Base-by-base conservation (phyloP, 2,888 invertebrate species). In the Onthophagus sagittarius region DNA sequence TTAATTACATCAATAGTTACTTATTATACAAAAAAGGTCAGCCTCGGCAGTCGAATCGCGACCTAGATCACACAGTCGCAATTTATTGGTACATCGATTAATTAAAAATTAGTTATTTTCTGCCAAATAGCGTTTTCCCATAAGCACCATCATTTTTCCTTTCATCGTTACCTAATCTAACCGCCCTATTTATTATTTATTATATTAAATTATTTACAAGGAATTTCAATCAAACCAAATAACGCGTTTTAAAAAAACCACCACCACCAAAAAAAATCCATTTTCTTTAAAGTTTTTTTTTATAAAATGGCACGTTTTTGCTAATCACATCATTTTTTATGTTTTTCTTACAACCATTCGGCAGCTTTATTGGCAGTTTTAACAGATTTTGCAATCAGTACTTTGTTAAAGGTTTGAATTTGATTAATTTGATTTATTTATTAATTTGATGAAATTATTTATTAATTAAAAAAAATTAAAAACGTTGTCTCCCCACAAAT, bases 301-400 rank as follows among this genome's bases (percentile, higher is more conserved):
- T 32, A 53, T 33, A 69, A 69, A 69, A 72, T 72, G 72, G 72
- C 72, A 72, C 72, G 69, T 63, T 71, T 71, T 71, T 64, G 69
- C 64, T 72, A 62, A 64, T 67, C 65, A 72, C 69, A 69, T 69
- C 69, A 69, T 53, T 53, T 53, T n/a, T n/a, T n/a, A n/a, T n/a
- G n/a, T n/a, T n/a, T 53, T 53, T 53, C 23, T 23, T 53, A 53
- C 39, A 53, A 15, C 15, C 64, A 14, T 63, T 71, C 63, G 71
- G 71, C 71, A 71, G 71, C 71, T 32, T 33, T 53, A 62, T 63
- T 64, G 31, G 64, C 64, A 63, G 64, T 71, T 71, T 53, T 23
- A 39, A 13, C 39, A 31, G 15, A 13, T 62, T 31, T 5, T n/a
- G 15, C 65, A 65, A 65, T 31, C 67, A 67, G 23, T 67, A 32